These are phyloP conservation scores for Arvicanthis niloticus DNA, from an alignment of 2,113 vertebrate genomes.

Conservation along the genomic window DNA sequence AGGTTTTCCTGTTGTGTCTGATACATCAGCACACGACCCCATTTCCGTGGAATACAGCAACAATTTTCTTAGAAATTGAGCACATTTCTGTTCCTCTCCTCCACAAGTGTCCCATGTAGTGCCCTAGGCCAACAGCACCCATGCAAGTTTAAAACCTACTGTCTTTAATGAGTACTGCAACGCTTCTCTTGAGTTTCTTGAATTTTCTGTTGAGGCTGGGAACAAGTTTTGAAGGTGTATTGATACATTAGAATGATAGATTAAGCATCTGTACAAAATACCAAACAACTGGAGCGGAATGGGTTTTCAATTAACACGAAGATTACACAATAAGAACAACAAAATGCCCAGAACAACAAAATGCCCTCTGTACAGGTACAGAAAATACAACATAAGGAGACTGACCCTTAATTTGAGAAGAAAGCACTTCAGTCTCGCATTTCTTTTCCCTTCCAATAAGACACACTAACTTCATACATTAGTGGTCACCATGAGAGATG, in stretches of 20 bases:
- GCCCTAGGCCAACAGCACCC: background rate
- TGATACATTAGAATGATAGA: background rate
- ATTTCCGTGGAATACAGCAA: constrained; percentile 17
- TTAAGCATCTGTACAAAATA: constrained; percentile 29
- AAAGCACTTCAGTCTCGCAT: background rate
- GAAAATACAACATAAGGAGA: constrained; percentile 34
- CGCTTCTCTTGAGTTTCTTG: background rate
- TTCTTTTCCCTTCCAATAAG: background rate
- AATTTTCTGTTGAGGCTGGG: background rate
- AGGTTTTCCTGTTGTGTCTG: background rate
- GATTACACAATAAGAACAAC: background rate
- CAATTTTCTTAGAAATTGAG: constrained; percentile 54
- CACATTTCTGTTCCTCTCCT: background rate
- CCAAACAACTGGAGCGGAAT: background rate
- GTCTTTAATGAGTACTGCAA: background rate
- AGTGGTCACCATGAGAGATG: background rate
- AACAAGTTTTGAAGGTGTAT: constrained; percentile 41
- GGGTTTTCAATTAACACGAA: background rate
- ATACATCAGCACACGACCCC: background rate
- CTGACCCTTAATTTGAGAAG: background rate
- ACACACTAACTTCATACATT: background rate
- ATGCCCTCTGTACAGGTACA: background rate
- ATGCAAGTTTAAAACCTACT: background rate
- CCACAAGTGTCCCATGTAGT: background rate
- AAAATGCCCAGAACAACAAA: background rate